Evolutionary conservation across 2,797 vertebrate species (phyloP).

Genomic region (Cephalopachus bancanus): DNA sequence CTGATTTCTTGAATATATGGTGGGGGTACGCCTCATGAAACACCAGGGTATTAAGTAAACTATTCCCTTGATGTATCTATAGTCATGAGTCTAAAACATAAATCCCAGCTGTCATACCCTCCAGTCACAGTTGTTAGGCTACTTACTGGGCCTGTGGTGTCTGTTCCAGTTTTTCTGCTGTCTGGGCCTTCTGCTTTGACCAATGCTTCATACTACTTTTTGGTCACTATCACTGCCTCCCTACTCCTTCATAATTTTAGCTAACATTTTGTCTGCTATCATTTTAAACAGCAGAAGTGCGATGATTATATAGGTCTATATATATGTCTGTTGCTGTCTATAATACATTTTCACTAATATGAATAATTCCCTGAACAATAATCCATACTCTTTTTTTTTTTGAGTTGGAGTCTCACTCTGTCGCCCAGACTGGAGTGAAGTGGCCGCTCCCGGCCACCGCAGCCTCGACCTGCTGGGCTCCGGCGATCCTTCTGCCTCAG

Average conservation of each 20-base stretch:
- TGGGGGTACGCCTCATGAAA: background rate
- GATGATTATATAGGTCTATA: background rate
- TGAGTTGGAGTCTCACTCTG: no score
- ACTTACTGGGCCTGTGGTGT: background rate
- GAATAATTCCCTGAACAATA: background rate
- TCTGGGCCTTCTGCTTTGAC: background rate
- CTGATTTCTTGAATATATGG: background rate
- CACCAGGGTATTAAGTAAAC: background rate
- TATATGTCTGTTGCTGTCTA: background rate
- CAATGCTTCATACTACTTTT: background rate
- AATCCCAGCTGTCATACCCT: background rate
- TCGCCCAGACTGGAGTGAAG: no score
- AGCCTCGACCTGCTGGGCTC: no score
- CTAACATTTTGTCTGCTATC: background rate
- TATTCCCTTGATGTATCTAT: background rate
- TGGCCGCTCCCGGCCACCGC: no score
- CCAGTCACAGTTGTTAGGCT: background rate
- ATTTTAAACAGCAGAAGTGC: slow-evolving; percentile 30
- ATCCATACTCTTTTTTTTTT: background rate
- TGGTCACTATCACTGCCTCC: background rate
- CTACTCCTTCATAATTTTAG: background rate
- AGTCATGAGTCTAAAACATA: background rate
- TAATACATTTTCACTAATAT: background rate
- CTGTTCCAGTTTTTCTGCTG: background rate
- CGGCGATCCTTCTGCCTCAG: no score